phyloP scores from a whole-genome alignment of 2,797 vertebrate species.

The Percopsis omiscomaycus region DNA sequence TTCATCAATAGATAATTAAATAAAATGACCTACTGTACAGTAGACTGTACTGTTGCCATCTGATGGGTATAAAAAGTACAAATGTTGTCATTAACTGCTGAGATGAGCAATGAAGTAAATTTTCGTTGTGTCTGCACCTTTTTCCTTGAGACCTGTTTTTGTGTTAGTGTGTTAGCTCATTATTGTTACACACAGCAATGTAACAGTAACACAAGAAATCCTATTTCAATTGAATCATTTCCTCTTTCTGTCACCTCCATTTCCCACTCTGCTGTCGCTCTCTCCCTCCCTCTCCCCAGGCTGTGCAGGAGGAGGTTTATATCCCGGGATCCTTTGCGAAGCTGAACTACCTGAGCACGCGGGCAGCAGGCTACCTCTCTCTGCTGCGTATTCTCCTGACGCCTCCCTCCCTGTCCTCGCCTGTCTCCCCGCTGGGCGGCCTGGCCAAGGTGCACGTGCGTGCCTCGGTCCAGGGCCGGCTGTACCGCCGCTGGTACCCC shows the following conservation, averaged over 20 bases:
- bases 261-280: conserved; percentile 25
- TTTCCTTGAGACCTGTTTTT: conserved; percentile 19
- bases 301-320: conserved; percentile 90
- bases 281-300: conserved; percentile 69
- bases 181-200: conserved; percentile 4
- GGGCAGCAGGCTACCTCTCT: conserved; percentile 90
- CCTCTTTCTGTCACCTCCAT: conserved; percentile 18
- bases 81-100: not conserved
- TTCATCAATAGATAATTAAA: too few species aligned
- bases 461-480: conserved; percentile 87
- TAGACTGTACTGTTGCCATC: too few species aligned
- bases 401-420: conserved; percentile 79
- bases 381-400: conserved; percentile 90
- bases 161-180: conserved; percentile 30
- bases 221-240: conserved; percentile 12
- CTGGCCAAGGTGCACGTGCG: conserved; percentile 93
- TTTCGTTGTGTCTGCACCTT: not conserved
- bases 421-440: conserved; percentile 73
- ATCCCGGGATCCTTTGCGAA: conserved; percentile 93
- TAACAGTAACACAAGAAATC: not conserved
- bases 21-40: too few species aligned
- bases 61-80: too few species aligned
- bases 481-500: conserved; percentile 95
- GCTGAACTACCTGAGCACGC: conserved; percentile 92
- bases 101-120: not conserved